Evolutionary conservation across 2,888 invertebrate genomes (phyloP).

Genomic region (Incurvaria masculella): DNA sequence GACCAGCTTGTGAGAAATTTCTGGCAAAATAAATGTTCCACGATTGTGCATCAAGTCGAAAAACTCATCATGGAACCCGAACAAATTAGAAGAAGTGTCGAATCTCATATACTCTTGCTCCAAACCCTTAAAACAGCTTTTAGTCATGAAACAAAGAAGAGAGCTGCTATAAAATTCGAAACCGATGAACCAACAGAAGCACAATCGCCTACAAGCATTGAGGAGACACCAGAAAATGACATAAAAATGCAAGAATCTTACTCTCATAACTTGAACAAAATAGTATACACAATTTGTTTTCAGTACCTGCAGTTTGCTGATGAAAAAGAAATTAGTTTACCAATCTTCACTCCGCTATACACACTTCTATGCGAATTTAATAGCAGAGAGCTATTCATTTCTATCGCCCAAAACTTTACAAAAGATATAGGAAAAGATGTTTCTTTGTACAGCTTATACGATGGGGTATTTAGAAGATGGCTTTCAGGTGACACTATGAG

Average conservation of each 20-base stretch:
- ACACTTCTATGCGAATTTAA: slow-evolving; percentile 57
- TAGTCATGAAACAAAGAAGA: slow-evolving; percentile 24
- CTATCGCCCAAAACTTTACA: slow-evolving; percentile 29
- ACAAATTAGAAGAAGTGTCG: slow-evolving; percentile 38
- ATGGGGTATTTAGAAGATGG: slow-evolving; percentile 42
- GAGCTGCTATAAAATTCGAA: slow-evolving; percentile 45
- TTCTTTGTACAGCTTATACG: slow-evolving; percentile 28
- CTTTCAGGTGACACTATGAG: slow-evolving; percentile 46
- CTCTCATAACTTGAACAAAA: slow-evolving; percentile 35
- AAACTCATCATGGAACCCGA: slow-evolving; percentile 35
- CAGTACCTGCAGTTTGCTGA: slow-evolving; percentile 56
- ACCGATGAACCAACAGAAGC: slow-evolving; percentile 22
- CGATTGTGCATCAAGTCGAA: slow-evolving; percentile 27
- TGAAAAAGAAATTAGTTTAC: slow-evolving; percentile 30
- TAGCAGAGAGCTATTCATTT: slow-evolving; percentile 44
- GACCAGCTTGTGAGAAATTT: slow-evolving; percentile 33
- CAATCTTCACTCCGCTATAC: slow-evolving; percentile 50
- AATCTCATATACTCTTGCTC: slow-evolving; percentile 32
- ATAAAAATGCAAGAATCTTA: slow-evolving; percentile 28
- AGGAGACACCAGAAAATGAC: not conserved
- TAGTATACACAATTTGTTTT: slow-evolving; percentile 43
- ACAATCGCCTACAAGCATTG: not conserved
- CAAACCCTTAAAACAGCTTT: slow-evolving; percentile 27
- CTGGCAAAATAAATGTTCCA: slow-evolving; percentile 38
- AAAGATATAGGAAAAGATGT: slow-evolving; percentile 18